These are phyloP conservation scores for Orchesellides sinensis DNA, from an alignment of 2,888 invertebrate species.

Conservation along the genomic window DNA sequence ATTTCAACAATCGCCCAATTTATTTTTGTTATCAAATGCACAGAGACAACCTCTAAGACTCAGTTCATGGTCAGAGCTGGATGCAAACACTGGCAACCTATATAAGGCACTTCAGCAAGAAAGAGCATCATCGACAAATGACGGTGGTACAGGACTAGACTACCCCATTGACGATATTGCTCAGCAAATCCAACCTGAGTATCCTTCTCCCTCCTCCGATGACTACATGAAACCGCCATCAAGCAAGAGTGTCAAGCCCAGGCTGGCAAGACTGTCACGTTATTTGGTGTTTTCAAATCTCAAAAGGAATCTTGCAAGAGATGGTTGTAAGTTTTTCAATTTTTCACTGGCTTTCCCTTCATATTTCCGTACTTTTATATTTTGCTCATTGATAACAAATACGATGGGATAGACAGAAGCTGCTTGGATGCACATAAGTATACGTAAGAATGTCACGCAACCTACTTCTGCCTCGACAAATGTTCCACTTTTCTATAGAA, in stretches of 20 bases:
- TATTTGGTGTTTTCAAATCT: conserved; percentile 46
- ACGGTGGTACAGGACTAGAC: conserved; percentile 32
- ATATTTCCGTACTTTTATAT: no score
- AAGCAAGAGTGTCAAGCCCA: conserved; percentile 21
- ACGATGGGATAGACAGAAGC: no score
- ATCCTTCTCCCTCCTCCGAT: background rate
- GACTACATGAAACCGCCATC: background rate
- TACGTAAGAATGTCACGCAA: no score
- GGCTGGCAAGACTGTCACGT: conserved; percentile 25
- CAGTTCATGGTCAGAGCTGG: background rate
- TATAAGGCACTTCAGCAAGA: conserved; percentile 18
- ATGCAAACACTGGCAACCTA: conserved; percentile 9
- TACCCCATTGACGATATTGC: conserved; percentile 36
- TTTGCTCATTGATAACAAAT: no score
- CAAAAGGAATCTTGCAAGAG: conserved; percentile 51
- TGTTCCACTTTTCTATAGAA: no score
- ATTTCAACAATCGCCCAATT: background rate
- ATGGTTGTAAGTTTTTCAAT: conserved; percentile 64
- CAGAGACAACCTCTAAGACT: background rate
- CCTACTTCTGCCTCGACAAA: no score
- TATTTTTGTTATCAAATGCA: background rate
- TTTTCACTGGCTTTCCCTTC: no score
- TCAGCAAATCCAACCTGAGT: conserved; percentile 22
- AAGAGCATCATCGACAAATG: background rate
- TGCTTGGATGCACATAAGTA: no score